Evolutionary conservation across 2,888 invertebrate species (phyloP).

Genomic region (Hypena proboscidalis): DNA sequence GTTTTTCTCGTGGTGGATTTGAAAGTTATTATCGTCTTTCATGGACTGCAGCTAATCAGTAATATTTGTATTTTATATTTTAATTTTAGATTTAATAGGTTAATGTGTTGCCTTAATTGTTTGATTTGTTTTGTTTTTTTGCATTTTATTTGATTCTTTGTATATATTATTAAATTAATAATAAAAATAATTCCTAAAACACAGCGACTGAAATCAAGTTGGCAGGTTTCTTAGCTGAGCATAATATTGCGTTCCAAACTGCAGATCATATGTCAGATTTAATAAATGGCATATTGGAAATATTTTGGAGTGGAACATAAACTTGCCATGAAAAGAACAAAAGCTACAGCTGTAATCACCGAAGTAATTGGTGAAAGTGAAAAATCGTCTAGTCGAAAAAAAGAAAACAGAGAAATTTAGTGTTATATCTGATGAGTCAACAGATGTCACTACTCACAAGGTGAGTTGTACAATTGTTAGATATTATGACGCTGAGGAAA

Average conservation of each 20-base stretch:
- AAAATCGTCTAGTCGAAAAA: neutral
- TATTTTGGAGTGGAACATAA: slow-evolving; percentile 1
- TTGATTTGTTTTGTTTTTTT: too few relatives aligned
- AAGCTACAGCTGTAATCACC: slow-evolving; percentile 8
- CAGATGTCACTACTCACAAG: neutral
- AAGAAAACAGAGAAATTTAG: neutral
- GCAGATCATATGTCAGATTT: neutral
- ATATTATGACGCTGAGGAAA: slow-evolving; percentile 17
- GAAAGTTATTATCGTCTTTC: too few relatives aligned
- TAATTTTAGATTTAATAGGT: too few relatives aligned
- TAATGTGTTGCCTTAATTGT: too few relatives aligned
- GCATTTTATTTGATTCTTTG: too few relatives aligned
- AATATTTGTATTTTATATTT: too few relatives aligned
- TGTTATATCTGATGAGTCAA: slow-evolving; percentile 1
- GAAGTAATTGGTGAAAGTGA: neutral
- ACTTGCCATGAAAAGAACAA: slow-evolving; percentile 5
- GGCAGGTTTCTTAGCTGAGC: slow-evolving; percentile 9
- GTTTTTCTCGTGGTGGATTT: too few relatives aligned
- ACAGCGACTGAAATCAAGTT: slow-evolving; percentile 8
- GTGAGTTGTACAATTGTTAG: slow-evolving; percentile 3
- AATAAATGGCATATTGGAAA: slow-evolving; percentile 1
- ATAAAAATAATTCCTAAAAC: too few relatives aligned
- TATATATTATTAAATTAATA: too few relatives aligned
- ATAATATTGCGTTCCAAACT: slow-evolving; percentile 3
- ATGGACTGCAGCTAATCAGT: too few relatives aligned